These are phyloP conservation scores for Crossocerus cetratus DNA, from an alignment of 2,888 invertebrate species.

Conservation along the genomic window DNA sequence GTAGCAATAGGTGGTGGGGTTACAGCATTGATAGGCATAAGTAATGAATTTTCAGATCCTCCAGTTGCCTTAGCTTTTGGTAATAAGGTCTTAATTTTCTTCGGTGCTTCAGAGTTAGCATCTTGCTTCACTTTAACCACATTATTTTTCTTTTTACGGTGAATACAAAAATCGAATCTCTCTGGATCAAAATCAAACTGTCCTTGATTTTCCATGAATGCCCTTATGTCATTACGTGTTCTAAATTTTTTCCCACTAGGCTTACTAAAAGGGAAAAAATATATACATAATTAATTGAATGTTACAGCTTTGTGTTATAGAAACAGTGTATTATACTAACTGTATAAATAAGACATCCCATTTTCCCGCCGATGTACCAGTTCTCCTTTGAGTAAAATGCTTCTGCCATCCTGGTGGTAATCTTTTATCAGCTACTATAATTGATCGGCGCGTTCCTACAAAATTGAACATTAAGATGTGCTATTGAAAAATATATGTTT, in stretches of 20 bases:
- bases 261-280: constrained; percentile 64
- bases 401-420: constrained; percentile 88
- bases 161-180: constrained; percentile 81
- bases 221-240: constrained; percentile 80
- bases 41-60: constrained; percentile 46
- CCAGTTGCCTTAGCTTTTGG: constrained; percentile 66
- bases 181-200: constrained; percentile 78
- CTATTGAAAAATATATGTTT: constrained; percentile 1
- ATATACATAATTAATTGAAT: neutral
- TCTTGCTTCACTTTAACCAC: constrained; percentile 58
- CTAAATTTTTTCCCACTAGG: constrained; percentile 82
- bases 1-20: constrained; percentile 37
- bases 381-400: constrained; percentile 85
- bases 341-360: constrained; percentile 89
- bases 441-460: constrained; percentile 75
- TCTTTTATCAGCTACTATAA: constrained; percentile 86
- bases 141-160: constrained; percentile 75
- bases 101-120: constrained; percentile 56
- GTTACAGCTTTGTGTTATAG: neutral
- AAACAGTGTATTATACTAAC: constrained; percentile 73
- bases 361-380: constrained; percentile 86
- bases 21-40: constrained; percentile 29
- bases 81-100: constrained; percentile 72
- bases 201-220: constrained; percentile 77
- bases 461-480: constrained; percentile 16